phyloP scores from a whole-genome alignment of 2,797 vertebrate genomes.

The Myotis myotis region DNA sequence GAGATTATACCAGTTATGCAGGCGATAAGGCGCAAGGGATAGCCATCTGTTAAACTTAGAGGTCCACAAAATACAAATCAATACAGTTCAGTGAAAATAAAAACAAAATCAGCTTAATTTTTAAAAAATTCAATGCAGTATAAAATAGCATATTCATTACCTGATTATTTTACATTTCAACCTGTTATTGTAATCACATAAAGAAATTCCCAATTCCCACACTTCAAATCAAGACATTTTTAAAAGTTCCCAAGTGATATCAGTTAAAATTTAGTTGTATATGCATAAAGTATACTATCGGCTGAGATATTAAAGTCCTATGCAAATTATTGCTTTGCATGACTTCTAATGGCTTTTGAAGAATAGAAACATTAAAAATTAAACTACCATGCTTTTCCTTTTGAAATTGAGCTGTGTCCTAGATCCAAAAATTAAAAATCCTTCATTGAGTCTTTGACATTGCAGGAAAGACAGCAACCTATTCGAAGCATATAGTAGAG shows the following conservation, averaged over 20 bases:
- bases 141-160: slow-evolving; percentile 9
- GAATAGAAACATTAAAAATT: slow-evolving; percentile 47
- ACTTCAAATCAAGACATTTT: slow-evolving; percentile 41
- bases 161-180: slow-evolving; percentile 8
- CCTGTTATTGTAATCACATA: background rate
- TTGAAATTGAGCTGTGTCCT: slow-evolving; percentile 44
- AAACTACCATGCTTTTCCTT: slow-evolving; percentile 26
- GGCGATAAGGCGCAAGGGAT: background rate
- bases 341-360: slow-evolving; percentile 55
- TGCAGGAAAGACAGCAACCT: slow-evolving; percentile 4
- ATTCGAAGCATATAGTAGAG: slow-evolving; percentile 2
- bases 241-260: slow-evolving; percentile 20
- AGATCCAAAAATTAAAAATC: slow-evolving; percentile 55
- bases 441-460: slow-evolving; percentile 35
- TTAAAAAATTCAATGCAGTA: background rate
- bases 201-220: background rate
- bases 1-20: background rate
- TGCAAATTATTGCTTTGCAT: slow-evolving; percentile 49
- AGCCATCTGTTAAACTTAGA: background rate
- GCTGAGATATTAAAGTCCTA: slow-evolving; percentile 25
- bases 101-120: slow-evolving; percentile 19
- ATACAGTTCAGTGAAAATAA: background rate
- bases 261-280: slow-evolving; percentile 11
- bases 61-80: background rate
- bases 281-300: background rate